Base-by-base conservation (phyloP, 2,888 invertebrate species). In the Ashinkailepas kermadecensis region DNA sequence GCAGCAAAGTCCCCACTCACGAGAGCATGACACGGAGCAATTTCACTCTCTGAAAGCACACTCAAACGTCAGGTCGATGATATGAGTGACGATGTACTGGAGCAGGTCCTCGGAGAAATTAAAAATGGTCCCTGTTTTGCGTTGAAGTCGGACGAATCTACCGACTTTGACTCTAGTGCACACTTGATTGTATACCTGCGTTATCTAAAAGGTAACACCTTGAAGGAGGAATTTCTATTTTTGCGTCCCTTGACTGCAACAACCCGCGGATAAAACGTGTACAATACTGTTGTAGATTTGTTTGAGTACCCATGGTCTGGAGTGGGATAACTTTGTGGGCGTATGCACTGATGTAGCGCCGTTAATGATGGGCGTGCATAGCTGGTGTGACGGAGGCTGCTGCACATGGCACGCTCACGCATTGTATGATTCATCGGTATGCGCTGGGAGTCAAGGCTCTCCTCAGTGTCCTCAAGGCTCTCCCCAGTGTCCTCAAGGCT, bases 91-190 rank as follows among this genome's bases (percentile, higher is more conserved):
- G 81, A 78, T 79, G 74, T 80, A 62, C 79, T 67, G 81, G 81
- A 82, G 57, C 81, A 82, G 70, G 80, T 82, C 39, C 62, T 81
- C 58, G 25, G 70, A n/a, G 79, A 81, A 78, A 78, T 81, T 57
- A 81, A 81, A 81, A 58, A 78, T 39, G 54, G 81, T 81, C 56
- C 70, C 54, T 80, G 67, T 78, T 82, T 80, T 67, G 81, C 58
- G 56, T 80, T 82, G 64, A 23, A 81, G 81, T 80, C 81, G 67
- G 78, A 80, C 57, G 81, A 81, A 65, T 82, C 82, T n/a, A 82
- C 81, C 65, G 81, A 81, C n/a, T 67, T 82, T 79, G 81, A 62
- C 65, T 80, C 81, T 80, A 80, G 82, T 57, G 59, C 80, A 81
- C 81, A 82, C 56, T 80, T 81, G 65, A 1, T 81, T 56, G 78